phyloP scores from a whole-genome alignment of 2,797 vertebrate genomes.

The Takifugu rubripes region DNA sequence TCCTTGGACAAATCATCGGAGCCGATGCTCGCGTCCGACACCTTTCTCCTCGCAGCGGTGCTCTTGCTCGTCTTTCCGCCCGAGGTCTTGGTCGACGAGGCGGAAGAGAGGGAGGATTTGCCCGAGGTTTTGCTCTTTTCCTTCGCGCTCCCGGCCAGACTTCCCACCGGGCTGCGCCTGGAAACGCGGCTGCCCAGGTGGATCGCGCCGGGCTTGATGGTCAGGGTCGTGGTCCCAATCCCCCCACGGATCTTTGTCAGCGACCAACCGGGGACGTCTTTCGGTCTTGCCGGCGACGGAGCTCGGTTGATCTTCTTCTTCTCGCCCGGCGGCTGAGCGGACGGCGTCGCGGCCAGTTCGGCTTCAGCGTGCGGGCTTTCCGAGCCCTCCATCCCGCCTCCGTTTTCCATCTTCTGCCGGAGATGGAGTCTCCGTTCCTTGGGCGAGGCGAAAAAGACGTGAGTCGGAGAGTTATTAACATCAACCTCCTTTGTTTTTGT shows the following conservation, averaged over 20 bases:
- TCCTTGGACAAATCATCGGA: constrained; percentile 76
- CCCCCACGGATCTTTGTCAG: constrained; percentile 85
- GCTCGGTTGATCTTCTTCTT: constrained; percentile 89
- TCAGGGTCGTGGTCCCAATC: constrained; percentile 69
- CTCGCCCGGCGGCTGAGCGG: constrained; percentile 53
- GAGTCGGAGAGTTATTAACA: constrained; percentile 70
- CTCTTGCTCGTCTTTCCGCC: constrained; percentile 63
- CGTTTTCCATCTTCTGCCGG: constrained; percentile 80
- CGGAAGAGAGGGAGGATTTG: constrained; percentile 59
- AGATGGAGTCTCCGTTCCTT: constrained; percentile 78
- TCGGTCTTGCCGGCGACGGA: constrained; percentile 92
- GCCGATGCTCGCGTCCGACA: constrained; percentile 70
- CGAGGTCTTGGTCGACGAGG: constrained; percentile 47
- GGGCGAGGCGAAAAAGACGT: constrained; percentile 73
- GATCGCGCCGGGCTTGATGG: constrained; percentile 72
- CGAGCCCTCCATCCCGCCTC: constrained; percentile 69
- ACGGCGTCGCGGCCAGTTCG: constrained; percentile 46
- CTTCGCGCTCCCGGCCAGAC: constrained; percentile 60
- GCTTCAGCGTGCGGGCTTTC: constrained; percentile 55
- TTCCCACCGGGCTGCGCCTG: constrained; percentile 69
- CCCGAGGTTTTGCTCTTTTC: constrained; percentile 64
- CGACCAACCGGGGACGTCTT: constrained; percentile 89
- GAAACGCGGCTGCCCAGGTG: constrained; percentile 76
- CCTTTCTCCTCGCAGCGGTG: constrained; percentile 66
- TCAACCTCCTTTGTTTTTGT: constrained; percentile 85